Base-by-base conservation (phyloP, 2,888 invertebrate genomes). In the Cryptocheilus praepositus region DNA sequence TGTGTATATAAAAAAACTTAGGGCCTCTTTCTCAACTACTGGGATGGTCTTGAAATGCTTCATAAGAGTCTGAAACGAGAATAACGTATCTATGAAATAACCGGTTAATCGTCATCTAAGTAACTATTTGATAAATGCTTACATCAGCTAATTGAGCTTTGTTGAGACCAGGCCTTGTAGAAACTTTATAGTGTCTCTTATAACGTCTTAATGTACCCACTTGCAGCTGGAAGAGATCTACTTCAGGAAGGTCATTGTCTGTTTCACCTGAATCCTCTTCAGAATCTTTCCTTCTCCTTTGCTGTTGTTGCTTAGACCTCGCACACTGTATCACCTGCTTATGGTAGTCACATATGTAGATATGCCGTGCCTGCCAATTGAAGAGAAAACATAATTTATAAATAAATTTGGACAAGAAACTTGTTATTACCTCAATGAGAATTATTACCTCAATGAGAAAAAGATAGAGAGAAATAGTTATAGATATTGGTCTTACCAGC, bases 131-230 rank as follows among this genome's bases (percentile, higher is more conserved):
- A n/a, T 1, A 49, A 18, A 49, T 66, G 90, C 92, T 94, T 92
- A 98, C 98, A 91, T 98, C 98, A 76, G 97, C 96, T 85, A 98
- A 91, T 90, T 98, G 98, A 67, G 96, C 95, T 89, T 99, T 98
- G 87, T 98, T 98, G 80, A 97, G 91, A 36, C 98, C 97, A 55
- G 97, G 98, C 81, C 96, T 91, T 13, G 97, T 96, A 46, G 95
- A 92, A 67, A 98, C 94, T 89, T 98, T 98, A 87, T 94, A 98
- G 87, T 97, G 96, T 73, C 95, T 93, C 89, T 98, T 98, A 88
- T 98, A 98, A 67, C 98, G 91, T 74, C 97, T 92, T 69, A 98
- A 88, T n/a, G 98, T 98, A 85, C 97, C 97, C 15, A 98, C 94
- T 90, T 98, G 98, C 69, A 98, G 91, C 87, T 97, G 96, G 84